phyloP scores from a whole-genome alignment of 2,888 invertebrate species.

The Suillia variegata region DNA sequence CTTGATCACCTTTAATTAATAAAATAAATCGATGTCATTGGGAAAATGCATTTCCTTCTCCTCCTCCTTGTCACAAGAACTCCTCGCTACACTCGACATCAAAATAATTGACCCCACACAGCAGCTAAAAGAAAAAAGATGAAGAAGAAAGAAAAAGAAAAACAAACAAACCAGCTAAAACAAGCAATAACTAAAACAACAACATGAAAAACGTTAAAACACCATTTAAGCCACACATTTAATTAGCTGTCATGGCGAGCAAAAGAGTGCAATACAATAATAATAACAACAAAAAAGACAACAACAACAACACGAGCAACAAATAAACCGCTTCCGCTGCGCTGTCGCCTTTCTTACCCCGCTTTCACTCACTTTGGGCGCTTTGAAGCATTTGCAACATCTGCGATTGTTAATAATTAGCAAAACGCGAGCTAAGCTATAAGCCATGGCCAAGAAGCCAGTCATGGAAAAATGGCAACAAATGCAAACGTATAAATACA shows the following conservation, averaged over 20 bases:
- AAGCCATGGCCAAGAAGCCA: no score
- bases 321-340: not conserved
- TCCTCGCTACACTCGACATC: not conserved
- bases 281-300: no score
- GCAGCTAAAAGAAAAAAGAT: not conserved
- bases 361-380: no score
- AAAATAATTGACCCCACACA: slow-evolving; percentile 18
- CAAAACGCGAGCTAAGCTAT: slow-evolving; percentile 24
- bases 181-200: slow-evolving; percentile 9
- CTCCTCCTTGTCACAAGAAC: no score
- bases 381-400: no score
- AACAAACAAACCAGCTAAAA: not conserved
- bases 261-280: not conserved
- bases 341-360: no score
- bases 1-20: no score
- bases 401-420: slow-evolving; percentile 27
- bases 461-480: not conserved
- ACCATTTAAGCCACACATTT: slow-evolving; percentile 10
- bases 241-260: not conserved
- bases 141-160: not conserved
- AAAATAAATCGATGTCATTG: no score
- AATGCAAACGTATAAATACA: not conserved
- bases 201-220: not conserved
- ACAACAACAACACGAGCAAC: no score
- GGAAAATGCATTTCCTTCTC: no score